Percentiles rank a stretch among this genome's conserved stretches.
Conservation (phyloP, 2,113 vertebrate genomes). For the Ailurus styani region DNA sequence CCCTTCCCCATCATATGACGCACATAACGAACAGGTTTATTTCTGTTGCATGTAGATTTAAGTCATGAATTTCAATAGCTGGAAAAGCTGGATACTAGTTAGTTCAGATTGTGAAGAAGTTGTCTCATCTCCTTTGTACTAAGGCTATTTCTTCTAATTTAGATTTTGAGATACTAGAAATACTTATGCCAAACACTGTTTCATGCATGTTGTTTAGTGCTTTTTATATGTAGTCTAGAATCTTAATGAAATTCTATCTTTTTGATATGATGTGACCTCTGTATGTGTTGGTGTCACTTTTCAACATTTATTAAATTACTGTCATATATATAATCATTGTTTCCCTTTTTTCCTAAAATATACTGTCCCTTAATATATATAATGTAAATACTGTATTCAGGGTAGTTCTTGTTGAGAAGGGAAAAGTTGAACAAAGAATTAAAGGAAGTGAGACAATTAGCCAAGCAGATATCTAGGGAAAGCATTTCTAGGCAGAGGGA, state of each 20-base stretch:
- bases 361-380: background rate
- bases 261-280: background rate
- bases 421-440: background rate
- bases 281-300: background rate
- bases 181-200: background rate
- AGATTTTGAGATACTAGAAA: background rate
- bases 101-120: background rate
- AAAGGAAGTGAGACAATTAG: too few relatives aligned
- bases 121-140: background rate
- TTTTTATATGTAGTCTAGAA: background rate
- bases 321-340: background rate
- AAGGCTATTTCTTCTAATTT: background rate
- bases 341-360: background rate
- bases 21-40: background rate
- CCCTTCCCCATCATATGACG: accelerated
- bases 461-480: background rate
- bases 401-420: too few relatives aligned
- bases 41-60: background rate
- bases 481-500: background rate
- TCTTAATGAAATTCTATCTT: background rate
- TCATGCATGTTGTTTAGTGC: background rate
- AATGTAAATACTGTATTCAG: background rate
- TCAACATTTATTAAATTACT: background rate
- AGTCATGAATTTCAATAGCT: background rate
- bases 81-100: background rate